phyloP scores from a whole-genome alignment of 2,888 invertebrate species.

The Cetonia aurata region DNA sequence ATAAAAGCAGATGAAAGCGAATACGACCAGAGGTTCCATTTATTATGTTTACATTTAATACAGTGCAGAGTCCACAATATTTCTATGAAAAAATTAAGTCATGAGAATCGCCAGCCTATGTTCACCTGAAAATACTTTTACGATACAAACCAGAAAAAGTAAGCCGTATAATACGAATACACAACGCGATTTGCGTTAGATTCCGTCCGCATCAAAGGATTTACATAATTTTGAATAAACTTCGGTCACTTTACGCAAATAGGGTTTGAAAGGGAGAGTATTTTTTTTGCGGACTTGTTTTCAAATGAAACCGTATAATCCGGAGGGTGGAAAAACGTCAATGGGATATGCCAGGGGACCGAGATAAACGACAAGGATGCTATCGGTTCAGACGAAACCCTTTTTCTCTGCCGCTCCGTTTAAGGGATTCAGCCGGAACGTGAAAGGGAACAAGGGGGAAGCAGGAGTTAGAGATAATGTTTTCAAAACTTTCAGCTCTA shows the following conservation, averaged over 20 bases:
- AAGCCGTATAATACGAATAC: constrained; percentile 6
- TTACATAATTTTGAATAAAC: constrained; percentile 34
- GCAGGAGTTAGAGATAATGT: constrained; percentile 30
- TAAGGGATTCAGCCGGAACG: constrained; percentile 30
- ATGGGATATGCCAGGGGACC: constrained; percentile 17
- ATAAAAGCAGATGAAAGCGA: no score
- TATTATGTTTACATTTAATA: no score
- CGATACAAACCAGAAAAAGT: no score
- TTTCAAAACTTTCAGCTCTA: constrained; percentile 33
- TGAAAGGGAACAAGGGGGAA: not conserved
- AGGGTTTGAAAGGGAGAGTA: constrained; percentile 16
- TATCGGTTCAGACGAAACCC: constrained; percentile 38
- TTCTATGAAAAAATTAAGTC: no score
- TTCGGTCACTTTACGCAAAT: constrained; percentile 31
- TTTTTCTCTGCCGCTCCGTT: constrained; percentile 25
- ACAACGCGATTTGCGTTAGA: constrained; percentile 21
- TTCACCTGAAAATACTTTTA: not conserved
- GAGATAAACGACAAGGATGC: constrained; percentile 38
- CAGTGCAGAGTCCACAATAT: no score
- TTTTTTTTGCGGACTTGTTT: constrained; percentile 33
- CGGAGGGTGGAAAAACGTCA: constrained; percentile 24
- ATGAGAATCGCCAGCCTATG: not conserved
- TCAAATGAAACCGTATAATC: constrained; percentile 36
- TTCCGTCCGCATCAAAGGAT: constrained; percentile 10
- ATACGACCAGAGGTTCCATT: no score